Evolutionary conservation across 1,140 invertebrate species (phyloP).

Genomic region (Drosophila burlai): DNA sequence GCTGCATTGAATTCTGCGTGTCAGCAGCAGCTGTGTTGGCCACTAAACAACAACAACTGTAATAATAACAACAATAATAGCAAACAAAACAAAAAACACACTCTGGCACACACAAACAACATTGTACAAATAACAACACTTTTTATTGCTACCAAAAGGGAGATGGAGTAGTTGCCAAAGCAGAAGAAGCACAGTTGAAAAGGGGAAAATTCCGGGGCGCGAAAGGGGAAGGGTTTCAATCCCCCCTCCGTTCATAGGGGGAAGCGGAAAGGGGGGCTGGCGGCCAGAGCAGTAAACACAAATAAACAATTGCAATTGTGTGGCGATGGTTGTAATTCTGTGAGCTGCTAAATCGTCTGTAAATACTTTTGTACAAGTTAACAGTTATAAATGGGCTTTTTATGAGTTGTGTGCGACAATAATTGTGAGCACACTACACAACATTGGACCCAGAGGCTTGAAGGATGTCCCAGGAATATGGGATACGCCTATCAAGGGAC

Average conservation of each 20-base stretch:
- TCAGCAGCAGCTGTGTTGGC: conserved; percentile 74
- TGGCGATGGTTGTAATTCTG: conserved; percentile 68
- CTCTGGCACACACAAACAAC: conserved; percentile 54
- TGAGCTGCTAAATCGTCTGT: conserved; percentile 81
- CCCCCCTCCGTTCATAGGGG: not conserved
- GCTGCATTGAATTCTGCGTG: conserved; percentile 77
- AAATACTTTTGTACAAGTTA: conserved; percentile 84
- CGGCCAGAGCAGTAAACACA: conserved; percentile 48
- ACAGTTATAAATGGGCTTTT: conserved; percentile 82
- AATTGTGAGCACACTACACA: conserved; percentile 56
- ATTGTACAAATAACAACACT: conserved; percentile 72
- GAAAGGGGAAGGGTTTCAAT: not conserved
- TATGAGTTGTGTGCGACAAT: conserved; percentile 80
- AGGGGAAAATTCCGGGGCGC: not conserved
- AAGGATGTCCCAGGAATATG: conserved; percentile 3
- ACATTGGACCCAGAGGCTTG: conserved; percentile 28
- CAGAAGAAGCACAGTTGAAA: conserved; percentile 17
- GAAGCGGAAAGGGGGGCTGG: not conserved
- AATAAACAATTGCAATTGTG: conserved; percentile 81
- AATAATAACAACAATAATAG: conserved; percentile 77
- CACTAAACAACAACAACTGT: conserved; percentile 69
- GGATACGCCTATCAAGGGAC: conserved; percentile 20
- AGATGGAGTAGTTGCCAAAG: conserved; percentile 45
- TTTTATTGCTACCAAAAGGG: conserved; percentile 71
- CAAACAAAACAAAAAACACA: conserved; percentile 64